Base-by-base conservation (phyloP, 2,888 invertebrate species). In the Coecobrya sp. region DNA sequence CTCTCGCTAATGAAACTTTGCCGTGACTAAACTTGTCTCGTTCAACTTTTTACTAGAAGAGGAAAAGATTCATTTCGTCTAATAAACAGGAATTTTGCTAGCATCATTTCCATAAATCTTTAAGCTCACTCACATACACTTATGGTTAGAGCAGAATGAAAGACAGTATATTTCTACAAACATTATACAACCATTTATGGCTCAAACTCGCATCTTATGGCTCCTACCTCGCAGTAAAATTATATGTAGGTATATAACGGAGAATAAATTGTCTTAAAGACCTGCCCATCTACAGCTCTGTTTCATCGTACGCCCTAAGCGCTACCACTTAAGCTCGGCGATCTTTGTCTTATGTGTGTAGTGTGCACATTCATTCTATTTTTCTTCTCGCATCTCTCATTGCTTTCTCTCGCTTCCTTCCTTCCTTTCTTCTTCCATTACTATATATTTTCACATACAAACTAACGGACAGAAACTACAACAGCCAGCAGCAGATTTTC, bases 21-120 rank as follows among this genome's bases (percentile, higher is more conserved):
- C 36, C 59, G 55, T 76, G 76, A 87, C 88, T 81, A 62, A 68
- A 86, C 84, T 85, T 68, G 70, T 79, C 45, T 73, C 52, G 55
- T 30, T 68, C 70, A 92, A 81, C 86, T 73, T 85, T 86, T 65
- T 73, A 76, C 27, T 49, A n/a, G 19, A 65, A 79, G n/a, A 59
- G 76, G 73, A 62, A 86, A 86, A 84, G 86, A 86, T 86, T 91
- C 86, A 91, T 87, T 92, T 82, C 76, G 82, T 79, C 76, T 87
- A 87, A 91, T 91, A 91, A 91, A 91, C 86, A 79, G 59, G 81
- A 91, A 86, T 91, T 91, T 91, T 81, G 62, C 68, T 65, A 36
- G 52, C 86, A 79, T 91, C 86, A 86, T 91, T 86, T 91, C 86
- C 86, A 91, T 91, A 91, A 91, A 91, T 91, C 91, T 91, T 85